Percentiles rank a stretch among this genome's conserved stretches.
Conservation (phyloP, 2,888 invertebrate species). For the Calameuta idolon region DNA sequence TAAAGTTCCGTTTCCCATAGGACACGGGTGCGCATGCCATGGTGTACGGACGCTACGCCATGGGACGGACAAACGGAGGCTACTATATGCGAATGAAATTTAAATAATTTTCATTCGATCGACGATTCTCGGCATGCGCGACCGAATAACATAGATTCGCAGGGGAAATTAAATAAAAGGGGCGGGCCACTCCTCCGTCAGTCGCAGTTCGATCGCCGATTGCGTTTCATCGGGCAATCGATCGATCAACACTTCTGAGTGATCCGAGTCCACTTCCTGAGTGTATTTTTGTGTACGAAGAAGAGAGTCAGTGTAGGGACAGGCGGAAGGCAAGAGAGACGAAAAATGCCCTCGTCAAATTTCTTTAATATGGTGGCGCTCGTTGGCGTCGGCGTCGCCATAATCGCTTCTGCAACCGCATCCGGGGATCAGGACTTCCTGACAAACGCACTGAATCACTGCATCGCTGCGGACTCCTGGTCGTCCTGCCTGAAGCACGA, state of each 20-base stretch:
- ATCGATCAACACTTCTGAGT: slow-evolving; percentile 29
- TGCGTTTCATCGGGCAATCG: slow-evolving; percentile 49
- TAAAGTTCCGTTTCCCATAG: slow-evolving; percentile 64
- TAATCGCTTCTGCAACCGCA: slow-evolving; percentile 72
- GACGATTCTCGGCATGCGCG: slow-evolving; percentile 63
- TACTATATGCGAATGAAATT: slow-evolving; percentile 61
- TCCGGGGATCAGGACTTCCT: slow-evolving; percentile 54
- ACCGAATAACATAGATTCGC: slow-evolving; percentile 66
- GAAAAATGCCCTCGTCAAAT: too few species aligned
- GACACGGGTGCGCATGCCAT: slow-evolving; percentile 48
- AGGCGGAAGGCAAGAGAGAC: too few species aligned
- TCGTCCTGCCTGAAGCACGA: slow-evolving; percentile 81
- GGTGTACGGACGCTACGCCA: slow-evolving; percentile 47
- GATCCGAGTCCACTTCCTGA: too few species aligned
- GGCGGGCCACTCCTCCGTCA: slow-evolving; percentile 65
- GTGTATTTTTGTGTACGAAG: too few species aligned
- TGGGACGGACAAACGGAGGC: slow-evolving; percentile 21
- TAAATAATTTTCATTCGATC: slow-evolving; percentile 65
- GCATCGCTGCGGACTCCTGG: slow-evolving; percentile 77
- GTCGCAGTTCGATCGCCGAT: slow-evolving; percentile 66
- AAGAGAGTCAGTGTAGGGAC: too few species aligned
- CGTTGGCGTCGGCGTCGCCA: slow-evolving; percentile 73
- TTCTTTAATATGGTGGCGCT: slow-evolving; percentile 42
- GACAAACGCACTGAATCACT: slow-evolving; percentile 72
- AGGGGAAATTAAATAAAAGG: slow-evolving; percentile 66